Evolutionary conservation across 2,888 invertebrate genomes (phyloP), one percentile per base, ranked within the genome.

Genomic region (Holacanthella duospinosa): DNA sequence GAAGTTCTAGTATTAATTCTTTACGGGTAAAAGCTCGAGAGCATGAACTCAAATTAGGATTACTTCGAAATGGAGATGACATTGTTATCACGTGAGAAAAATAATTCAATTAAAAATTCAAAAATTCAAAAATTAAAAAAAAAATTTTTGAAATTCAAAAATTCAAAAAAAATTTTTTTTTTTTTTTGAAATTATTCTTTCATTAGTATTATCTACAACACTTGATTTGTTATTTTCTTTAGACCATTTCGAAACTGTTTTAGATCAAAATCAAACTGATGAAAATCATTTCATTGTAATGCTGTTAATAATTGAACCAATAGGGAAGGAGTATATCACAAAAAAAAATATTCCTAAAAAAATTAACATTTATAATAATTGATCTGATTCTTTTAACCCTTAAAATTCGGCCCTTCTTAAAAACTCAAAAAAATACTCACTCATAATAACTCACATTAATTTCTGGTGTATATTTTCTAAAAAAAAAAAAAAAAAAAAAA

Each of bases 1-100:
- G 91, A 73, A 88, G 88, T 73, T 89, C 89, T 29, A 92, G 92
- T 75, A 93, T 93, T 73, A 92, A 91, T 0, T 87, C 89, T 0
- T 79, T 93, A 44, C 81, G 93, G 70, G 82, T 91, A 74, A 92
- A 92, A 72, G 93, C 93, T 1, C 82, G 93, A 60, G 93, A 93
- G 76, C 92, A 93, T 76, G 92, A 93, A 77, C 79, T 91, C 57
- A 84, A 89, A 75, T 79, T 91, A 73, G 48, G 43, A 2, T 36
- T 59, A 28, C 6, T 90, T 61, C 82, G 90, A 61, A 88, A 29
- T 54, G 25, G 27, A 2, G 61, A 55, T 29, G 55, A 55, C 43
- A 54, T 61, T 55, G 61, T 61, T 6, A 61, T 55, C 27, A 61
- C 29, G 16, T 61, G 29, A 61, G n/a, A 29, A 21, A 9, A 21